These are phyloP conservation scores for Shargacucullia verbasci DNA, from an alignment of 2,888 invertebrate genomes.

Conservation along the genomic window DNA sequence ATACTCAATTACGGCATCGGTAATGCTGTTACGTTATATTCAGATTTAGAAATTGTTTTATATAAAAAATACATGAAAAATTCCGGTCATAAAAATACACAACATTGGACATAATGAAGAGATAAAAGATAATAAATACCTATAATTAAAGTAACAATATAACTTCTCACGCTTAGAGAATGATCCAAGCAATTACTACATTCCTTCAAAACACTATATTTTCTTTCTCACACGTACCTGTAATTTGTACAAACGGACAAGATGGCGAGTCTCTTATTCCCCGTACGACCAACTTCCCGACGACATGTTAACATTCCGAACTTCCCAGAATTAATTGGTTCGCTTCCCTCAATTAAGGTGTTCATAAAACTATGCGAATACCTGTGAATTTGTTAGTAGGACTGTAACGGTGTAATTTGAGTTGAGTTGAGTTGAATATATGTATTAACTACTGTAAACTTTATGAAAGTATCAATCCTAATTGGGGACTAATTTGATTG, in stretches of 20 bases:
- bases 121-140: too few relatives aligned
- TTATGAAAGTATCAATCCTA: constrained; percentile 3
- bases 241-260: not conserved
- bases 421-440: constrained; percentile 18
- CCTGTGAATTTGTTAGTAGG: constrained; percentile 16
- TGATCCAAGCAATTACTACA: constrained; percentile 6
- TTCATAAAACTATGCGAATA: constrained; percentile 28
- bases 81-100: too few relatives aligned
- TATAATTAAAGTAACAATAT: too few relatives aligned
- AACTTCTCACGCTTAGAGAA: constrained; percentile 7
- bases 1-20: too few relatives aligned
- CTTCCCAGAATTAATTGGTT: constrained; percentile 31
- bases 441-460: constrained; percentile 7
- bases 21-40: too few relatives aligned
- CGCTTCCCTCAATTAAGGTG: constrained; percentile 22
- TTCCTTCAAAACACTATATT: constrained; percentile 3
- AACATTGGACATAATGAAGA: too few relatives aligned
- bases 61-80: too few relatives aligned
- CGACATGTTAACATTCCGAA: constrained; percentile 11
- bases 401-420: constrained; percentile 5
- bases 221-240: not conserved
- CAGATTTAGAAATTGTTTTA: too few relatives aligned
- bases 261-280: not conserved
- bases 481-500: not conserved
- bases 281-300: not conserved